These are phyloP conservation scores for Wiebesia pumilae DNA, from an alignment of 1,140 invertebrate genomes.

Conservation along the genomic window DNA sequence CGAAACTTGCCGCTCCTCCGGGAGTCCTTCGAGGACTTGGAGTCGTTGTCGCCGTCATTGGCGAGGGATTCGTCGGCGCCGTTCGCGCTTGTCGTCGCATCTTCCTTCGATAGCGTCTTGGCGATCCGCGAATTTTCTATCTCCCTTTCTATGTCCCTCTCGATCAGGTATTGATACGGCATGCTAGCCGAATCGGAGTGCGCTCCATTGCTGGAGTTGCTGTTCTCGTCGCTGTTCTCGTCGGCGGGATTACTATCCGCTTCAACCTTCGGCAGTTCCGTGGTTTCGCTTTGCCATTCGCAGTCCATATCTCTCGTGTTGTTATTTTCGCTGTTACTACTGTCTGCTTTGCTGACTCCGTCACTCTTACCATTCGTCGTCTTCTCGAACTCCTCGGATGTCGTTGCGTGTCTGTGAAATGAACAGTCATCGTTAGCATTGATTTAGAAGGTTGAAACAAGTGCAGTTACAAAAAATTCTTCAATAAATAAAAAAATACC, in stretches of 20 bases:
- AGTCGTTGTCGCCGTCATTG: background rate
- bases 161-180: slow-evolving; percentile 69
- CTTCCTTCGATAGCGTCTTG: slow-evolving; percentile 26
- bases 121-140: slow-evolving; percentile 38
- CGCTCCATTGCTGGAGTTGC: slow-evolving; percentile 34
- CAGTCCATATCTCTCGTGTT: slow-evolving; percentile 4
- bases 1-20: background rate
- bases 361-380: background rate
- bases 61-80: slow-evolving; percentile 17
- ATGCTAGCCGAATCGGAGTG: slow-evolving; percentile 62
- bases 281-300: background rate
- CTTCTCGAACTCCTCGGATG: background rate
- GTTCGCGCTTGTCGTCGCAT: background rate
- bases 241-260: background rate
- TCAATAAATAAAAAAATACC: background rate
- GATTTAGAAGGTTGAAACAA: background rate
- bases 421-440: background rate
- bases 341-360: background rate
- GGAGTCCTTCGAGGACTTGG: slow-evolving; percentile 26
- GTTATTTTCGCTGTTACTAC: background rate
- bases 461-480: background rate
- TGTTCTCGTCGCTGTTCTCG: background rate
- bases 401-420: background rate
- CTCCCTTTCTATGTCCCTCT: slow-evolving; percentile 64
- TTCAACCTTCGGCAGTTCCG: background rate